These are phyloP conservation scores for Pandion haliaetus DNA, from an alignment of 2,113 vertebrate genomes.

Conservation along the genomic window DNA sequence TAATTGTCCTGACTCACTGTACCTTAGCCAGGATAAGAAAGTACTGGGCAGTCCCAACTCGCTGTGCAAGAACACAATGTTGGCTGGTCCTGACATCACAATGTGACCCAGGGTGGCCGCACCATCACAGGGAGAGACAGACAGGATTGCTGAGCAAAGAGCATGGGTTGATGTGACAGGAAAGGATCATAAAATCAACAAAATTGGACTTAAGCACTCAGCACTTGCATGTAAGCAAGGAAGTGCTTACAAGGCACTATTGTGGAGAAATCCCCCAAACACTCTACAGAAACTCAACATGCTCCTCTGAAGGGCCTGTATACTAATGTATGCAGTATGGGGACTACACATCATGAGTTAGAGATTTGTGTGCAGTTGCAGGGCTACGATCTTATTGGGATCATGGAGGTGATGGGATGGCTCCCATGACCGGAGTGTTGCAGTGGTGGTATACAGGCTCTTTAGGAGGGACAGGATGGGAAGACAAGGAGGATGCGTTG, in stretches of 20 bases:
- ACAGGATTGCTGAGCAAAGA: background rate
- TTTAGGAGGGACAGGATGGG: background rate
- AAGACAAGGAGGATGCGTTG: background rate
- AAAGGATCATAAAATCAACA: background rate
- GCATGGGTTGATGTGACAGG: background rate
- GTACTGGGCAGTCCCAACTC: too few species aligned
- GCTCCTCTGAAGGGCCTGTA: background rate
- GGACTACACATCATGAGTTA: background rate
- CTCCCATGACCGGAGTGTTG: background rate
- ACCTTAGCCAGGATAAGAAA: too few species aligned
- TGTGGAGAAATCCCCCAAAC: background rate
- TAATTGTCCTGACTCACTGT: too few species aligned
- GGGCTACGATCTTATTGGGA: background rate
- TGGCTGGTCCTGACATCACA: too few species aligned
- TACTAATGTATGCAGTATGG: background rate
- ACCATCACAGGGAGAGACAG: background rate
- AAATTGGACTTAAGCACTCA: background rate
- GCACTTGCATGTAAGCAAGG: background rate
- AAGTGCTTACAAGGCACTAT: background rate
- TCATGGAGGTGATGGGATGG: background rate
- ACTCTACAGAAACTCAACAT: background rate
- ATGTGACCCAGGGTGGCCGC: too few species aligned
- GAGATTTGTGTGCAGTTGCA: background rate
- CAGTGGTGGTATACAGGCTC: background rate
- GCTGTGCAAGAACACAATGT: too few species aligned